Base-by-base conservation (phyloP, 2,888 invertebrate species). In the Cotesia congregata region DNA sequence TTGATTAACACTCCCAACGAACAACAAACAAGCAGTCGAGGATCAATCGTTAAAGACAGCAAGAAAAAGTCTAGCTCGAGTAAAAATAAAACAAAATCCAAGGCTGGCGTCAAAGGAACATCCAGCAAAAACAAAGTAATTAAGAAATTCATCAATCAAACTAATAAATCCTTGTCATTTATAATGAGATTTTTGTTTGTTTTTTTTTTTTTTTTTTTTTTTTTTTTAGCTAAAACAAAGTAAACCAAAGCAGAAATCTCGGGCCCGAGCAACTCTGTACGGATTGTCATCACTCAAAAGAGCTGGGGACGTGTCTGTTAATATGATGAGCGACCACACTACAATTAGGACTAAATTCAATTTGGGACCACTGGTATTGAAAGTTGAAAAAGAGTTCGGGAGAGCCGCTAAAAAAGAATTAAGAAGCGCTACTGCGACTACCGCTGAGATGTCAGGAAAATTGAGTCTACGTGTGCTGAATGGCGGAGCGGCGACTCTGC, bases 341-440 rank as follows among this genome's bases (percentile, higher is more conserved):
- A 96, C 95, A 74, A 94, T 96, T 64, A 95, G 94, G 86, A 95
- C 95, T 74, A 95, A 94, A 88, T 96, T 96, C 87, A 92, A 94
- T 30, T 90, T 96, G 77, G 96, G 96, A 71, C 96, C 96, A 0
- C 90, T 96, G 67, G 93, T 94, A 38, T 90, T 96, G 79, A 93
- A 94, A 89, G 96, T 95, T 0, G 94, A 95, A 87, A 94, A 94
- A 89, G 94, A 94, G 92, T 94, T 95, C 83, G 95, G 95, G 65
- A 93, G 94, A 79, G 95, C 95, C 62, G 94, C 93, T 60, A 94
- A 95, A 85, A 93, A 95, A 84, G 95, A 95, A 90, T 90, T 96
- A 78, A 94, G 96, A 88, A 96, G 95, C 82, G 96, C 96, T 1
- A 96, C 96, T 0, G 96, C 96, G 0, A 95, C 95, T 2, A 96